Evolutionary conservation across 2,113 vertebrate genomes (phyloP).

Genomic region (Suricata suricatta): DNA sequence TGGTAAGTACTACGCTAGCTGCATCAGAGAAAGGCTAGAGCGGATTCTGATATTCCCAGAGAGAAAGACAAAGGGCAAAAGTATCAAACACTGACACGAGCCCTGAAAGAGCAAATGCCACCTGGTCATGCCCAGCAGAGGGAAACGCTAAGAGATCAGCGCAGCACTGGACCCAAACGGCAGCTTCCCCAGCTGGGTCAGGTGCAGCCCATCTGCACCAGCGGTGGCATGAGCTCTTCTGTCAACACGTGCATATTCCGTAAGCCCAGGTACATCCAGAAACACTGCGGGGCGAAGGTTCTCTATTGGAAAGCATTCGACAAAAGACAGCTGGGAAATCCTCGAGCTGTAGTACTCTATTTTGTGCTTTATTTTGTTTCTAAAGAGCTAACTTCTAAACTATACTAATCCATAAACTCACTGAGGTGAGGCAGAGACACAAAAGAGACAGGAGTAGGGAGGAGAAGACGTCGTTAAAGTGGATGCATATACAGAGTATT

Average conservation of each 20-base stretch:
- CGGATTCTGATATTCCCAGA: neutral
- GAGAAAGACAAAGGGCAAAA: neutral
- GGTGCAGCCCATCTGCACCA: accelerated
- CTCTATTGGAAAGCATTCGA: neutral
- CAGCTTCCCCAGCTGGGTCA: too few relatives aligned
- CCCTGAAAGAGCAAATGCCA: neutral
- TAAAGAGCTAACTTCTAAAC: neutral
- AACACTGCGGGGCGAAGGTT: neutral
- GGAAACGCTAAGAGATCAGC: neutral
- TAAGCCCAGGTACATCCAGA: neutral
- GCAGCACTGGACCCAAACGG: too few relatives aligned
- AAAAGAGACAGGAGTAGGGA: neutral
- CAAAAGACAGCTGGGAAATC: neutral
- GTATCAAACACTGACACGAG: neutral
- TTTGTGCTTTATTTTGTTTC: neutral
- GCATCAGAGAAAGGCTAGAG: neutral
- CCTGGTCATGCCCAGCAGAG: neutral
- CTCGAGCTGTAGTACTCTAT: neutral
- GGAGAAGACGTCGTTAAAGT: neutral
- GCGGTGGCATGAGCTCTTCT: neutral
- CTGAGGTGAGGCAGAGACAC: neutral
- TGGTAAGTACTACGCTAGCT: neutral
- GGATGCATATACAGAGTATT: neutral
- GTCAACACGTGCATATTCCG: neutral
- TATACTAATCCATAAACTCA: neutral